Evolutionary conservation across 30 jellyfish, hydroid and myxozoan genomes (phyloP).

Genomic region (Aurelia coerulea): DNA sequence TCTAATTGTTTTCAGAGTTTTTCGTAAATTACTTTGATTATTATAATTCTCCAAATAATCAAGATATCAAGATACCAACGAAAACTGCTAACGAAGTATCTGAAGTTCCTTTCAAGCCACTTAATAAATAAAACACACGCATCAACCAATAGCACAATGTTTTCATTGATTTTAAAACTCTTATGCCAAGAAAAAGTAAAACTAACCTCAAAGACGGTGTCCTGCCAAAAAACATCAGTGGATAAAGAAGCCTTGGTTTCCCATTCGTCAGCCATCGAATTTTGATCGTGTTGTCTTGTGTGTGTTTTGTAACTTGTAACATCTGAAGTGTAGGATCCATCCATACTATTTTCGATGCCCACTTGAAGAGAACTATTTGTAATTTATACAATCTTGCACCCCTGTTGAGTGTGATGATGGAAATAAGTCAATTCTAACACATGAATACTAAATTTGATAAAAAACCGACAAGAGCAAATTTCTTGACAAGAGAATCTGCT

Average conservation of each 20-base stretch:
- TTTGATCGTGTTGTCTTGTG: constrained; percentile 47
- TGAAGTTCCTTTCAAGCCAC: no score
- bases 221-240: constrained; percentile 27
- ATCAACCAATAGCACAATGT: no score
- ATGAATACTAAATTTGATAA: no score
- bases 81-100: no score
- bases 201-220: constrained; percentile 51
- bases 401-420: background rate
- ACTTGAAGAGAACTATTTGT: constrained; percentile 35
- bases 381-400: constrained; percentile 34
- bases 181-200: background rate
- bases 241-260: constrained; percentile 46
- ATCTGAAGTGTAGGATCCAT: constrained; percentile 20
- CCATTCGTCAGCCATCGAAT: constrained; percentile 65
- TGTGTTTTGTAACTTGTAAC: constrained; percentile 28
- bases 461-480: no score
- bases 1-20: no score
- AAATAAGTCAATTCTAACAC: background rate
- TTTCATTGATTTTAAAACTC: no score
- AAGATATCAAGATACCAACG: no score
- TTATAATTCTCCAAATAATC: no score
- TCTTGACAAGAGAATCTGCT: no score
- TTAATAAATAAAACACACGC: no score
- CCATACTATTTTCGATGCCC: constrained; percentile 52
- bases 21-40: no score